phyloP scores from a whole-genome alignment of 2,888 invertebrate species.

The Brachypalpus laphriformis region DNA sequence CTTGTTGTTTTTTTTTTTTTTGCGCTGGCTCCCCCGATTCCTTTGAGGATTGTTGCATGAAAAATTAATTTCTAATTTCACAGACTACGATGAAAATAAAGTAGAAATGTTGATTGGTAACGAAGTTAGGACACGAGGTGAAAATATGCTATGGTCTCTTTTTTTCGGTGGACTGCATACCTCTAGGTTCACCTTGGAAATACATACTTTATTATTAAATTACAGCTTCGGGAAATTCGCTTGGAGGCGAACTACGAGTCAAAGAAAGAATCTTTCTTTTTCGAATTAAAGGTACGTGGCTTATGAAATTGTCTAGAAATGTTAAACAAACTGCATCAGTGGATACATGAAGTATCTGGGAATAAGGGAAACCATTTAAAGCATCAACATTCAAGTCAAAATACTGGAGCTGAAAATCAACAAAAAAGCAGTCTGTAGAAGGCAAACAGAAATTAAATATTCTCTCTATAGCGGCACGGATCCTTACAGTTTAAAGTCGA shows the following conservation, averaged over 20 bases:
- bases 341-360: too few relatives aligned
- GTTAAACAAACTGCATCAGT: too few relatives aligned
- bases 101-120: conserved; percentile 53
- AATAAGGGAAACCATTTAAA: too few relatives aligned
- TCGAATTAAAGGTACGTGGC: too few relatives aligned
- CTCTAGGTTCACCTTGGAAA: background rate
- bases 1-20: background rate
- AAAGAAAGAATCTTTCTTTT: too few relatives aligned
- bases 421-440: too few relatives aligned
- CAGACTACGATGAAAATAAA: conserved; percentile 55
- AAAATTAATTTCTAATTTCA: conserved; percentile 72
- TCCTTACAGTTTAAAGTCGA: too few relatives aligned
- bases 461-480: too few relatives aligned
- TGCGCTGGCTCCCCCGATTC: background rate
- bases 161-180: background rate
- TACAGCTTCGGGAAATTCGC: background rate
- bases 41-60: conserved; percentile 54
- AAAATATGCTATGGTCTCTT: background rate
- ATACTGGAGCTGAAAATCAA: too few relatives aligned
- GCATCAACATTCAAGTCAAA: too few relatives aligned
- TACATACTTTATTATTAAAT: conserved; percentile 1
- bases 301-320: too few relatives aligned
- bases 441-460: too few relatives aligned
- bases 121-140: conserved; percentile 27
- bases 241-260: background rate